Base-by-base conservation (phyloP, 1,140 invertebrate genomes). In the Nomia melanderi region DNA sequence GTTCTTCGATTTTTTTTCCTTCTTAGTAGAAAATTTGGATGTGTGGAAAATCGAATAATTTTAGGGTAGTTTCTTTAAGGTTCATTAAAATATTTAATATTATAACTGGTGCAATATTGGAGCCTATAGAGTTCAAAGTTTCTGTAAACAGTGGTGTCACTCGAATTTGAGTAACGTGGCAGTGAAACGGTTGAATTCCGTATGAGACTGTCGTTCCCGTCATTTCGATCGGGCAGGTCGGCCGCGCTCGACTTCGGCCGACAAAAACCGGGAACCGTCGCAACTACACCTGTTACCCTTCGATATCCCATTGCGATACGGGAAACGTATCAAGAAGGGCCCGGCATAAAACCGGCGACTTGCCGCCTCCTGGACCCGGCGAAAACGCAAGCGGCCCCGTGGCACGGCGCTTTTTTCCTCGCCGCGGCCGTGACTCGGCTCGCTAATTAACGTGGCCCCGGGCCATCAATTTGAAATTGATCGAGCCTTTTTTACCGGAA, bases 391-490 rank as follows among this genome's bases (percentile, higher is more conserved):
- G 31, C 7, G 8, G 23, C 44, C 20, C 44, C 14, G 25, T 27
- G 62, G 50, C 8, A 11, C 3, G 7, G 31, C 20, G 41, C 44
- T 44, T 62, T 71, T 77, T 66, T 83, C 79, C 80, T 87, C 82
- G 66, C 74, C 70, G 73, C 31, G 70, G 47, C 74, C 77, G 83
- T 81, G 77, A 77, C 78, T 76, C 82, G 77, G 83, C 83, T 87
- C 88, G 86, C 86, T 88, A 89, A 88, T 89, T 89, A 88, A 89
- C 87, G 88, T 86, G 81, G 83, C 81, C n/a, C 84, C 83, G 84
- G 82, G 80, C 87, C 81, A 88, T 88, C 88, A 89, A 89, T 88
- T 87, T 88, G 79, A 88, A 87, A 88, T 88, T 88, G 88, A 89
- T 89, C 87, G 86, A 73, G n/a, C 41, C 66, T 81, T 89, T 89